Base-by-base conservation (phyloP, 2,113 vertebrate genomes). In the Coptodon bakossiorum region DNA sequence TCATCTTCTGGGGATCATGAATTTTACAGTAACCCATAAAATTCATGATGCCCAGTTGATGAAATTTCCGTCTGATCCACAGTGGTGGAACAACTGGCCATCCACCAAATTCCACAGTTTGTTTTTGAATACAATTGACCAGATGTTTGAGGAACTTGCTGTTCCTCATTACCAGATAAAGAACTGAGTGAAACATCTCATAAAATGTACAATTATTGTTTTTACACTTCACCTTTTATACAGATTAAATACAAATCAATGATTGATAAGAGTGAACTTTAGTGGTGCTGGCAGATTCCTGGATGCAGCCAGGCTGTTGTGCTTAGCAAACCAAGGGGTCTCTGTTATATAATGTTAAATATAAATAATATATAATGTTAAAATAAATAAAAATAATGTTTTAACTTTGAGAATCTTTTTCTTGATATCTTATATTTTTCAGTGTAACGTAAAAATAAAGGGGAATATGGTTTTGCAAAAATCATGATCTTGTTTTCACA, bases 1-100 rank as follows among this genome's bases (percentile, higher is more conserved):
- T 31, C 71, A 78, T 78, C 43, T 31, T 50, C 71, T 78, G 43
- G 71, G 71, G 24, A 78, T 78, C 43, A 19, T 78, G 71, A 78
- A 78, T 50, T 78, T 78, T 76, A 76, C 45, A 29, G 24, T 6
- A 19, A 7, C 2, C 71, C 71, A 31, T 78, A 78, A 78, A 78
- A 31, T 78, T 50, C 9, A 31, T 50, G 71, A 78, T 50, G 43
- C 43, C 16, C 71, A 12, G 9, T 48, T 50, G 71, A 76, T 76
- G 71, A 31, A 17, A 76, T 76, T 76, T 76, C 24, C 17, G 2
- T 50, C 24, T 31, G 43, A 48, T 29, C 40, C 71, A 50, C 31
- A 50, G 71, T 50, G 71, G 43, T 50, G 71, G 43, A 78, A 1
- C 16, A 50, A 19, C 71, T 76, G 71, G 4, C 43, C 71, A 76